Percentiles rank a stretch among this genome's conserved stretches.
phyloP scores from a whole-genome alignment of 1,140 invertebrate genomes.

The Ephestia elutella region DNA sequence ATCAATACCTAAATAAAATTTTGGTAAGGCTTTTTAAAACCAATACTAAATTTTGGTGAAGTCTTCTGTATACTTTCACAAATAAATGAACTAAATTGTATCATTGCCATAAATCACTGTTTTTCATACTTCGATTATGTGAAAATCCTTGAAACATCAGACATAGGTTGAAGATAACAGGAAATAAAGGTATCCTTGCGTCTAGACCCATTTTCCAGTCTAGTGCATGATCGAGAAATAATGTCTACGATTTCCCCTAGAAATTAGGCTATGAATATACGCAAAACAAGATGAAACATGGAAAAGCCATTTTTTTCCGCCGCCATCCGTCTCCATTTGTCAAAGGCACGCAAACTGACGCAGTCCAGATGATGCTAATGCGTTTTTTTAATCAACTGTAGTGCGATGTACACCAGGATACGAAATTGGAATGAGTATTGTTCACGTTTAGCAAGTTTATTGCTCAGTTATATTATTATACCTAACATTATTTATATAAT shows the following conservation, averaged over 20 bases:
- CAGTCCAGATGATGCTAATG: not conserved
- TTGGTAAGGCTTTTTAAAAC: too few species aligned
- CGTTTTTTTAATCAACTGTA: constrained; percentile 2
- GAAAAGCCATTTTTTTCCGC: not conserved
- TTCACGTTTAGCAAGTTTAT: not conserved
- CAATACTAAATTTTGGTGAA: too few species aligned
- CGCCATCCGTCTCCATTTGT: not conserved
- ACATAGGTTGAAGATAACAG: not conserved
- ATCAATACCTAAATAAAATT: too few species aligned
- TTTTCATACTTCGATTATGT: too few species aligned
- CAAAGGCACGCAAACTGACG: not conserved
- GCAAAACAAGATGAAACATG: not conserved
- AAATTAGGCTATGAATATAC: not conserved
- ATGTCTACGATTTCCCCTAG: not conserved
- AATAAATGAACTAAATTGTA: too few species aligned
- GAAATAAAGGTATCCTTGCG: not conserved
- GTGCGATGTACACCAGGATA: not conserved
- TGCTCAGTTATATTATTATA: too few species aligned
- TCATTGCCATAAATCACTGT: too few species aligned
- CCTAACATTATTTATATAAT: too few species aligned
- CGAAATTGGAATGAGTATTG: not conserved
- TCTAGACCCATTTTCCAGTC: not conserved
- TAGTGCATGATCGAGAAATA: too few species aligned
- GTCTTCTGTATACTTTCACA: too few species aligned
- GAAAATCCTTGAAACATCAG: too few species aligned